Conservation (phyloP, 2,888 invertebrate species). For the Hyposoter didymator region DNA sequence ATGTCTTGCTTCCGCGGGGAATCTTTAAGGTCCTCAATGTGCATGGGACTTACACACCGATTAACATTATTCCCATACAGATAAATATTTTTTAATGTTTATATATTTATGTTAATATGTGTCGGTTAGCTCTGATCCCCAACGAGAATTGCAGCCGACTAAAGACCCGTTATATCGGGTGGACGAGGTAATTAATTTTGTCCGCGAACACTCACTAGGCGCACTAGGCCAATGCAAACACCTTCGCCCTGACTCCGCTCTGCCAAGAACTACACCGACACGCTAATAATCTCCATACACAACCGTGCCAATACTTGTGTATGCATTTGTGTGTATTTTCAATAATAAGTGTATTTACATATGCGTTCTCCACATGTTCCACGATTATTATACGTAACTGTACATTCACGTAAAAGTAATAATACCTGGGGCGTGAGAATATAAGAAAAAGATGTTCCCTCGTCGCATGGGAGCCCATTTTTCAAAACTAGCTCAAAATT, state of each 20-base stretch:
- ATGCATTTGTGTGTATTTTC: not conserved
- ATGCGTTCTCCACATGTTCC: not conserved
- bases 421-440: constrained; percentile 29
- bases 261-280: constrained; percentile 41
- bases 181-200: constrained; percentile 83
- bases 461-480: not conserved
- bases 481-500: not conserved
- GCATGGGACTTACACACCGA: not conserved
- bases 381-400: constrained; percentile 48
- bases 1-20: not conserved
- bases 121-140: constrained; percentile 27
- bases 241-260: constrained; percentile 72
- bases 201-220: constrained; percentile 77
- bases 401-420: constrained; percentile 13
- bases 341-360: constrained; percentile 39
- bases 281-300: constrained; percentile 58
- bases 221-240: constrained; percentile 83
- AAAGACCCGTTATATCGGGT: constrained; percentile 82
- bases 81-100: not conserved
- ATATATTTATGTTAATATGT: constrained; percentile 45
- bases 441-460: constrained; percentile 11
- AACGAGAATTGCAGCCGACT: constrained; percentile 71
- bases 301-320: constrained; percentile 17
- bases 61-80: not conserved
- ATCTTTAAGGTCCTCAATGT: not conserved